Conservation (phyloP, 2,888 invertebrate species). For the Eledone cirrhosa region DNA sequence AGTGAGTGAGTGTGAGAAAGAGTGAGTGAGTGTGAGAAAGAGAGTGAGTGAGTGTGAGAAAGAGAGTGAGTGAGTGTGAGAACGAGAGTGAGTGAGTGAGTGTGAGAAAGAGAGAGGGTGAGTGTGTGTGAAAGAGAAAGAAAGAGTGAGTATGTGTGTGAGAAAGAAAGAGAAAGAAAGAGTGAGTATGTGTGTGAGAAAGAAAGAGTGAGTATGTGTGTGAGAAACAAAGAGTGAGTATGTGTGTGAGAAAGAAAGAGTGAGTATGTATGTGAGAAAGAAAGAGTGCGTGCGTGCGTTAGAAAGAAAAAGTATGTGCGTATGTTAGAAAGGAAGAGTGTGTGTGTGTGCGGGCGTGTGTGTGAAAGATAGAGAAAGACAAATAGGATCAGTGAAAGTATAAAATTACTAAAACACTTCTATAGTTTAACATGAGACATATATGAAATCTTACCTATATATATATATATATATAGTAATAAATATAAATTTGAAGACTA, state of each 20-base stretch:
- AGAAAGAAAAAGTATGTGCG: not conserved
- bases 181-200: not conserved
- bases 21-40: not conserved
- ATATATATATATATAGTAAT: too few relatives aligned
- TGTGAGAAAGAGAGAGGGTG: too few relatives aligned
- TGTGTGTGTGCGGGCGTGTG: not conserved
- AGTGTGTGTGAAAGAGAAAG: not conserved
- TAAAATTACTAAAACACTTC: too few relatives aligned
- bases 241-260: not conserved
- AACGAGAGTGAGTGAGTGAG: not conserved
- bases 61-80: not conserved
- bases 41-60: not conserved
- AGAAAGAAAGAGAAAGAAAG: not conserved
- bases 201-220: not conserved
- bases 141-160: not conserved
- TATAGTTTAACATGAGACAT: too few relatives aligned
- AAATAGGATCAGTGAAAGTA: not conserved
- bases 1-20: not conserved
- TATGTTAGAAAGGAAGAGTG: not conserved
- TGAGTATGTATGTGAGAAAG: not conserved
- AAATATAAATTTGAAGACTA: too few relatives aligned
- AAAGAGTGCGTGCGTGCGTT: not conserved
- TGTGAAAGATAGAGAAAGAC: not conserved
- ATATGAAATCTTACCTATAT: too few relatives aligned
- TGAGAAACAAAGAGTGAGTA: not conserved